phyloP scores from a whole-genome alignment of 2,797 vertebrate genomes.

The Pipistrellus pipistrellus region DNA sequence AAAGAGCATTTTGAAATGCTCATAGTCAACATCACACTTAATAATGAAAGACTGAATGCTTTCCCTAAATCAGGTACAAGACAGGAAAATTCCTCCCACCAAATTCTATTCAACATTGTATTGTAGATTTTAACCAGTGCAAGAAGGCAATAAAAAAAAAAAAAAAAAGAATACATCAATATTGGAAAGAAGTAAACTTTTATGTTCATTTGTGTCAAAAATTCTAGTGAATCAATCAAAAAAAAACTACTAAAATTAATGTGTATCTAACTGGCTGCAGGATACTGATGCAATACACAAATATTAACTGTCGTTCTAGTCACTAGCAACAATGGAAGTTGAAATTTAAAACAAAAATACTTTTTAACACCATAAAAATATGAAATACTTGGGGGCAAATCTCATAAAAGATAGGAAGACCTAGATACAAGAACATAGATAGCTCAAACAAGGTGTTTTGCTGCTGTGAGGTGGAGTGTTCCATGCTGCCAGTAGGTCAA shows the following conservation, averaged over 20 bases:
- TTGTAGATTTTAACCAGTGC: not conserved
- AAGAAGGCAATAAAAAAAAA: not conserved
- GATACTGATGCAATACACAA: not conserved
- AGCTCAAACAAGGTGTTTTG: not conserved
- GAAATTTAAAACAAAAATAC: not conserved
- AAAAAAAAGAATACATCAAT: not conserved
- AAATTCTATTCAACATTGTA: not conserved
- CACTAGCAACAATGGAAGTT: not conserved
- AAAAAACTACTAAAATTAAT: not conserved
- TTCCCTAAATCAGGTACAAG: not conserved
- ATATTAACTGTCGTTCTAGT: not conserved
- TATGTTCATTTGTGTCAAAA: not conserved
- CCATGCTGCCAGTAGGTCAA: not conserved
- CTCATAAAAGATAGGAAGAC: not conserved
- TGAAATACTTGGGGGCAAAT: not conserved
- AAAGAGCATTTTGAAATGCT: not conserved
- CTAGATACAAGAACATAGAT: not conserved
- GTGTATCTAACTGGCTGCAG: not conserved
- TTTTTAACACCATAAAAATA: not conserved
- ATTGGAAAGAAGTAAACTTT: conserved; percentile 3
- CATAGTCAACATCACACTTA: not conserved
- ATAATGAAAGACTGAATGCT: not conserved
- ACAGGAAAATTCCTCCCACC: not conserved
- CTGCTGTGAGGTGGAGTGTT: not conserved
- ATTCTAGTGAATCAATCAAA: not conserved